These are phyloP conservation scores for Cyrtonyx montezumae DNA, from an alignment of 2,113 vertebrate genomes.

Conservation along the genomic window DNA sequence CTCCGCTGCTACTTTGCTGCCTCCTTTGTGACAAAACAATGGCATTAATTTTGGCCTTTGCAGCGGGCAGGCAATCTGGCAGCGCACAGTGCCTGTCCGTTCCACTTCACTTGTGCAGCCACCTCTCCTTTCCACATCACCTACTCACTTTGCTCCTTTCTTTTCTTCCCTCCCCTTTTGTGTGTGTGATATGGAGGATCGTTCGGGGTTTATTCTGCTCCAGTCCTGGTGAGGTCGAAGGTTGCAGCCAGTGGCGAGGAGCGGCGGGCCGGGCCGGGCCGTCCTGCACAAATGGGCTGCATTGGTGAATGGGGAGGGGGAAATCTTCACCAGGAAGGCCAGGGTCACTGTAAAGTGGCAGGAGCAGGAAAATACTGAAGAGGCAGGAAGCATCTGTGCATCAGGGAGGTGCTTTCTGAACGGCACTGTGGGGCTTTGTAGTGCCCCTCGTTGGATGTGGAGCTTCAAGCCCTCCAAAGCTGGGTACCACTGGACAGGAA, in stretches of 20 bases:
- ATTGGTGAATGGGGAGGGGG: not conserved
- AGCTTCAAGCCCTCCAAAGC: not conserved
- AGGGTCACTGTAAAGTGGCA: not conserved
- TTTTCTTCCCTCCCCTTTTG: not conserved
- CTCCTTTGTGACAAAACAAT: constrained; percentile 86
- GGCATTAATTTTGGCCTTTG: constrained; percentile 87
- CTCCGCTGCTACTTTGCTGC: constrained; percentile 84
- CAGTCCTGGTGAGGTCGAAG: not conserved
- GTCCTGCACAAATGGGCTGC: not conserved
- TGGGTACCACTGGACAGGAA: not conserved
- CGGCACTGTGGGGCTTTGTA: no score
- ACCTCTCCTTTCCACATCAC: constrained; percentile 57
- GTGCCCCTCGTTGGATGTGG: not conserved
- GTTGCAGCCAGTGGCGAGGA: not conserved
- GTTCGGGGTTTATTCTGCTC: not conserved
- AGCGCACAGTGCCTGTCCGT: constrained; percentile 81
- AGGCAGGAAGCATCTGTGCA: rapidly evolving
- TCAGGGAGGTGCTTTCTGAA: not conserved
- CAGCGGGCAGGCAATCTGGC: constrained; percentile 60
- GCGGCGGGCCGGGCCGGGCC: not conserved
- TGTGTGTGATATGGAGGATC: not conserved
- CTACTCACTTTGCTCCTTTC: constrained; percentile 44
- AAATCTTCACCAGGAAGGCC: not conserved
- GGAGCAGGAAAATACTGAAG: not conserved
- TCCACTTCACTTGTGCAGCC: constrained; percentile 83